Percentiles rank a stretch among this genome's conserved stretches.
These are phyloP conservation scores for Cecropterus lyciades DNA, from an alignment of 1,140 invertebrate genomes.

Conservation along the genomic window DNA sequence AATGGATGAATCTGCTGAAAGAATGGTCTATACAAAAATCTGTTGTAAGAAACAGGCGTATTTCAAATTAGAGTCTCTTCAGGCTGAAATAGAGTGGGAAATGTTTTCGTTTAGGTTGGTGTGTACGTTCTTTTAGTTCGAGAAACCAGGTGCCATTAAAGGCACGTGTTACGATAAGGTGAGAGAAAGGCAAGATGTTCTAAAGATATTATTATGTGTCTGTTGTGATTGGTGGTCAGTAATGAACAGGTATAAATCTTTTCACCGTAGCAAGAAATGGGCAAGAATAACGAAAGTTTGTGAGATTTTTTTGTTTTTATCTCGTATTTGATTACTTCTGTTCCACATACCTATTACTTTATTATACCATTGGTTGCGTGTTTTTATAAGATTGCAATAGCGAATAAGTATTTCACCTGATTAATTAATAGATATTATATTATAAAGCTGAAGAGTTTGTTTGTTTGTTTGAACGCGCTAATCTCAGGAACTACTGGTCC, in stretches of 20 bases:
- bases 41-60: neutral
- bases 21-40: constrained; percentile 15
- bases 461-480: too few species aligned
- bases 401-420: too few species aligned
- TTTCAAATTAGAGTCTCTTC: neutral
- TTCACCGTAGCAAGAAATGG: constrained; percentile 20
- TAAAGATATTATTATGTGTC: constrained; percentile 42
- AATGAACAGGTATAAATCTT: constrained; percentile 57
- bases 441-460: too few species aligned
- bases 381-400: too few species aligned
- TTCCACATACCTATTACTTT: neutral
- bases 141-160: constrained; percentile 46
- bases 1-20: constrained; percentile 54
- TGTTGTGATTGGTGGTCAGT: constrained; percentile 44
- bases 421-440: too few species aligned
- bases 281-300: constrained; percentile 13
- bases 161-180: constrained; percentile 58
- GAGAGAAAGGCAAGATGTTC: constrained; percentile 48
- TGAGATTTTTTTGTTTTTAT: constrained; percentile 4
- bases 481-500: too few species aligned
- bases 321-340: neutral
- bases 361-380: too few species aligned
- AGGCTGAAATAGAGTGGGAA: neutral
- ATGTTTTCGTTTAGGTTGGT: neutral
- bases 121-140: neutral